Evolutionary conservation across 2,113 vertebrate species (phyloP).

Genomic region (Myrmophylax atrothorax): DNA sequence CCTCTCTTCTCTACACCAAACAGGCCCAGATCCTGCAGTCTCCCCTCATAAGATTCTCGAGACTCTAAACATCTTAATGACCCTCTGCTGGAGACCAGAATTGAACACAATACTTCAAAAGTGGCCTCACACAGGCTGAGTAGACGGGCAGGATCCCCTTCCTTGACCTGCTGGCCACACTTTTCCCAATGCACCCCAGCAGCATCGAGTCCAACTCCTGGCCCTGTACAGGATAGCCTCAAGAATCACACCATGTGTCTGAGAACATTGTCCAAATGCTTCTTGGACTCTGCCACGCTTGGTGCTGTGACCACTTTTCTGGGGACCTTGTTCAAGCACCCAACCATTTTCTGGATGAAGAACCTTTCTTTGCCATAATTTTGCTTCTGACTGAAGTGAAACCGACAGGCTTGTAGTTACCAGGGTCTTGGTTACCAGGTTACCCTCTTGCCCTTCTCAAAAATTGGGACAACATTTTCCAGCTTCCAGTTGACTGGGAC

Average conservation of each 20-base stretch:
- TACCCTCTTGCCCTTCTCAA: not conserved
- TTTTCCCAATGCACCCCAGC: not conserved
- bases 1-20: not conserved
- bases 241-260: not conserved
- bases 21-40: not conserved
- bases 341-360: not conserved
- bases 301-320: not conserved
- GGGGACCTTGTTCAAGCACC: not conserved
- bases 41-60: not conserved
- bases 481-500: not conserved
- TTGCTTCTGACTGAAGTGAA: not conserved
- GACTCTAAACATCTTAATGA: not conserved
- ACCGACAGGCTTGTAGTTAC: not conserved
- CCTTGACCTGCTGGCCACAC: not conserved
- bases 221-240: not conserved
- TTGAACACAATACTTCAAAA: fast-evolving
- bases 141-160: not conserved
- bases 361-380: not conserved
- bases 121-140: not conserved
- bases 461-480: not conserved
- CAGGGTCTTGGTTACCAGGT: not conserved
- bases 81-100: not conserved
- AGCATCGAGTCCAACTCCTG: not conserved
- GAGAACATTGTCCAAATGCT: not conserved
- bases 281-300: not conserved